Evolutionary conservation across 1,140 invertebrate species (phyloP).

Genomic region (Glossosoma conforme): DNA sequence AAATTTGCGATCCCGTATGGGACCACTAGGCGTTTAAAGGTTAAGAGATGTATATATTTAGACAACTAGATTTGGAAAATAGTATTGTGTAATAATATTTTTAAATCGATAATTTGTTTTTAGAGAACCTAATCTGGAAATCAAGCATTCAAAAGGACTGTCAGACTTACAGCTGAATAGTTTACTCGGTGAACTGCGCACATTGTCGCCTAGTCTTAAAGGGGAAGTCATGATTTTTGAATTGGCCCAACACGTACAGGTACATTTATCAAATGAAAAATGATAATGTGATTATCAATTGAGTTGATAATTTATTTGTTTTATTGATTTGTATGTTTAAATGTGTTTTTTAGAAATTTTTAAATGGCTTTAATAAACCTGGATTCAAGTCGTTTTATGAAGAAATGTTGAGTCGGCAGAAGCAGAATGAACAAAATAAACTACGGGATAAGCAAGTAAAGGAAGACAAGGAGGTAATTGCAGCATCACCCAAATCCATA

Average conservation of each 20-base stretch:
- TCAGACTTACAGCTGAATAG: constrained; percentile 55
- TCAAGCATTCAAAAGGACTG: constrained; percentile 63
- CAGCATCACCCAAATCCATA: too few relatives aligned
- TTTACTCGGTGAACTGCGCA: constrained; percentile 54
- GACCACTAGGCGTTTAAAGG: too few relatives aligned
- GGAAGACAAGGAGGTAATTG: constrained; percentile 50
- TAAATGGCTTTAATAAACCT: constrained; percentile 69
- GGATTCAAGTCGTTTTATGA: constrained; percentile 74
- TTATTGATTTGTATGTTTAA: background rate
- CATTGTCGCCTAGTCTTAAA: constrained; percentile 50
- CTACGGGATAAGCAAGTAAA: constrained; percentile 53
- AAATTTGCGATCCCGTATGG: too few relatives aligned
- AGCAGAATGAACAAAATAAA: constrained; percentile 56
- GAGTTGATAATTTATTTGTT: constrained; percentile 4
- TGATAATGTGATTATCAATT: constrained; percentile 2
- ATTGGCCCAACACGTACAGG: constrained; percentile 61
- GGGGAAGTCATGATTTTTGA: constrained; percentile 78
- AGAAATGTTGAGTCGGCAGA: constrained; percentile 68
- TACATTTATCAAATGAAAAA: constrained; percentile 6
- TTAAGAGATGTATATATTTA: too few relatives aligned
- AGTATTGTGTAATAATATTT: background rate
- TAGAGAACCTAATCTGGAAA: constrained; percentile 48
- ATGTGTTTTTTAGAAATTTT: constrained; percentile 50
- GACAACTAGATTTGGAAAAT: too few relatives aligned
- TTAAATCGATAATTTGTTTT: constrained; percentile 41